Base-by-base conservation (phyloP, 2,797 vertebrate species). In the Scarus forsteni region DNA sequence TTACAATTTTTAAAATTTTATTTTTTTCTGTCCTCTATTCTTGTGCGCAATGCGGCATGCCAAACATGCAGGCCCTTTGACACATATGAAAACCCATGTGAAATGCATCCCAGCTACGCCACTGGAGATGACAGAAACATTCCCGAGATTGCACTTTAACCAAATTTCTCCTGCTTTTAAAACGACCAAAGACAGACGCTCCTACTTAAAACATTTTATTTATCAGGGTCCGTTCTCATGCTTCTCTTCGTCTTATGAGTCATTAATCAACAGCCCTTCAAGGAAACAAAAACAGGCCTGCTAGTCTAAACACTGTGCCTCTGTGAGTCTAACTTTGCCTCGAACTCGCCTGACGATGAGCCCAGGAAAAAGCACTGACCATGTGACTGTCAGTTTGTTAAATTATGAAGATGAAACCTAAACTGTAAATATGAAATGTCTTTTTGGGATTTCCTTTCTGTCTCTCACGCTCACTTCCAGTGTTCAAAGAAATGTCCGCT, bases 401-500 rank as follows among this genome's bases (percentile, higher is more conserved):
- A 88, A 87, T 86, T 85, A 85, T 87, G 75, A 87, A 54, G 45
- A 76, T 78, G 71, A 87, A 83, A 82, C 40, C 67, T 79, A 73
- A 89, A 76, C 69, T 93, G 89, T 93, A 92, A 87, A 91, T 91
- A 90, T 76, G 18, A 85, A 81, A 65, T 54, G 53, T 90, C 63
- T 62, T 89, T 90, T 83, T 87, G 81, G 85, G 74, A 81, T 72
- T 74, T 75, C 57, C 60, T 74, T 71, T 35, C 10, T 52, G 38
- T 68, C 18, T 57, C 48, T 57, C 39, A 38, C 48, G 57, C 70
- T 76, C 81, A 84, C 88, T 90, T 91, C 89, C 90, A 90, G 72
- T 91, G 87, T 94, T 92, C 92, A 93, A 92, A 93, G 93, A 93
- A 86, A 79, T 27, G 84, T 86, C 84, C 90, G 88, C 87, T 92